These are phyloP conservation scores for Diorhabda carinulata DNA, from an alignment of 1,140 invertebrate genomes.

Conservation along the genomic window DNA sequence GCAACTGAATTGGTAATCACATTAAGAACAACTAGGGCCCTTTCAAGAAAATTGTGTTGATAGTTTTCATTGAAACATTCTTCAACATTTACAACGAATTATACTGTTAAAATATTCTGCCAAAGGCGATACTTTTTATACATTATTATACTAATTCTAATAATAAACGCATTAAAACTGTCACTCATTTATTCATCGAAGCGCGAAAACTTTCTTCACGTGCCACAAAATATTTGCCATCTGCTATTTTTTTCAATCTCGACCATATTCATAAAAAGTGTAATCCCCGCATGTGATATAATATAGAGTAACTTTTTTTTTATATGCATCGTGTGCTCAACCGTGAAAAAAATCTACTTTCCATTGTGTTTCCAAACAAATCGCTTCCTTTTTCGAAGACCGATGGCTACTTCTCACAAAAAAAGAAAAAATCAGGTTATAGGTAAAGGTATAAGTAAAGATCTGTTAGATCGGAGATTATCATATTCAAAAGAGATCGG, in stretches of 20 bases:
- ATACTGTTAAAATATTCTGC: too few species aligned
- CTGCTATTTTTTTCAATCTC: conserved; percentile 23
- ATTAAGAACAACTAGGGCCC: too few species aligned
- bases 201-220: conserved; percentile 25
- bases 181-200: conserved; percentile 26
- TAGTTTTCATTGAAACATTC: too few species aligned
- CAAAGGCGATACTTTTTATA: too few species aligned
- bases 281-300: conserved; percentile 13
- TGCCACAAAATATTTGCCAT: conserved; percentile 22
- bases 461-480: conserved; percentile 34
- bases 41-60: too few species aligned
- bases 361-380: conserved; percentile 18
- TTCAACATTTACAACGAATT: too few species aligned
- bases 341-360: conserved; percentile 18
- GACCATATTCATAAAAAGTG: conserved; percentile 18
- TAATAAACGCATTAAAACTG: conserved; percentile 10
- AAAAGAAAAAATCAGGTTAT: conserved; percentile 22
- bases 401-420: conserved; percentile 21
- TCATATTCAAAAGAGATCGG: conserved; percentile 33
- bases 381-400: conserved; percentile 11
- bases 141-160: neutral
- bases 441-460: conserved; percentile 27
- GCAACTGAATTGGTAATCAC: too few species aligned
- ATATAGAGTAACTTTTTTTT: conserved; percentile 9
- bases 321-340: conserved; percentile 19